Evolutionary conservation across 2,797 vertebrate species (phyloP), one percentile per base, ranked within the genome.

Genomic region (Dendrocincla fuliginosa): DNA sequence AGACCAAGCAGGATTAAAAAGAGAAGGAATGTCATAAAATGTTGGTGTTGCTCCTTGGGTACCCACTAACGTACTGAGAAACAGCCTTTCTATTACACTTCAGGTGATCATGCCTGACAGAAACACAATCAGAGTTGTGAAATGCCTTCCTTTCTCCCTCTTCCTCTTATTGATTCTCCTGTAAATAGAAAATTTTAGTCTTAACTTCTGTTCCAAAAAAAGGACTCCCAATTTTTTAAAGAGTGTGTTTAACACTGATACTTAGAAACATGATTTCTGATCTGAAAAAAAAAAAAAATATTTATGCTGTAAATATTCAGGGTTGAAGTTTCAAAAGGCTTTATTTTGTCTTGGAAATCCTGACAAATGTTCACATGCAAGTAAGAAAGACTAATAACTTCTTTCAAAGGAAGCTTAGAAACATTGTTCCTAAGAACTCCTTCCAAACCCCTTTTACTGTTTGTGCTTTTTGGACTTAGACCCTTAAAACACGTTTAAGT

Each of bases 101-200:
- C 79, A 84, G 50, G 24, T 71, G 69, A 70, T 76, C 59, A 64
- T 25, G 85, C 23, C 23, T 35, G 47, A 80, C 57, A 65, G 71
- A 95, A 95, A 84, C 75, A 90, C 77, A 70, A 52, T 94, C 59
- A 44, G 89, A 83, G n/a, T 7, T 87, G 61, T 67, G 60, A 87
- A 96, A 69, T 12, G 13, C 30, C 10, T 71, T 79, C 28, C 8
- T 50, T 49, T 76, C 23, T 64, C 49, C 47, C 57, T 70, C 37
- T 30, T 85, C 9, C n/a, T 87, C 20, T 76, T 74, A 61, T 56
- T 79, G 57, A 81, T 76, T 94, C 71, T 91, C 42, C 86, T 23
- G 11, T 33, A 61, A 95, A 95, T 47, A 80, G 75, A 86, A 90
- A 84, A 39, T 14, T 37, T 93, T 8, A 30, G 7, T 74, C 63